Evolutionary conservation across 2,113 vertebrate species (phyloP), one percentile per base, ranked within the genome.

Genomic region (Syrmaticus mikado): DNA sequence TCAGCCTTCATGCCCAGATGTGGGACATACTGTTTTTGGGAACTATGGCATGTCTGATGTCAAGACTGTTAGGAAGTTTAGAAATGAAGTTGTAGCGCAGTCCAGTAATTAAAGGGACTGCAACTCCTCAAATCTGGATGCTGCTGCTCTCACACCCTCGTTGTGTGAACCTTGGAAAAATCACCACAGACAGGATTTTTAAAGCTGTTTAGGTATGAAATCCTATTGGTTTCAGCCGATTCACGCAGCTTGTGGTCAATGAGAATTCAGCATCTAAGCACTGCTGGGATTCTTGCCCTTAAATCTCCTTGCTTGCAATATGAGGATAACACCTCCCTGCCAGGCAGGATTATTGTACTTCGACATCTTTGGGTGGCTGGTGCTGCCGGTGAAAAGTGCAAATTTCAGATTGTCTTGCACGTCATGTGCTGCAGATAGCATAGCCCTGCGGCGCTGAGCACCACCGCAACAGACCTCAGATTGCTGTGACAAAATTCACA

Each of bases 401-500:
- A 92, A 92, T 91, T 55, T n/a, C 96, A 97, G 97, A 95, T 97
- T 96, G 97, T 73, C 96, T 97, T 94, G 92, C 91, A 96, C 78
- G 20, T 88, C 13, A 2, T 43, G 88, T 74, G 12, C 60, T 34
- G 61, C 87, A 43, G 68, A 78, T 65, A 85, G 70, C 14, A 85
- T 27, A 90, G 96, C 78, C 93, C 89, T 17, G 12, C 70, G 40
- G 93, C 8, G 24, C 92, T 82, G 85, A 95, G 94, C 95, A 81
- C 78, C 20, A 65, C 95, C 55, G 21, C 94, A 85, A 62, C 65
- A 18, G 32, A 66, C 87, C 96, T 92, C 45, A 2, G 17, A 57
- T 62, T 90, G 19, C 28, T 52, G 38, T 52, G 92, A 93, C 96
- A 94, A 95, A 96, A 95, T 89, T 87, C 74, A 4, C 36, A 32